Conservation (phyloP, 2,113 vertebrate species). For the Pithys albifrons region DNA sequence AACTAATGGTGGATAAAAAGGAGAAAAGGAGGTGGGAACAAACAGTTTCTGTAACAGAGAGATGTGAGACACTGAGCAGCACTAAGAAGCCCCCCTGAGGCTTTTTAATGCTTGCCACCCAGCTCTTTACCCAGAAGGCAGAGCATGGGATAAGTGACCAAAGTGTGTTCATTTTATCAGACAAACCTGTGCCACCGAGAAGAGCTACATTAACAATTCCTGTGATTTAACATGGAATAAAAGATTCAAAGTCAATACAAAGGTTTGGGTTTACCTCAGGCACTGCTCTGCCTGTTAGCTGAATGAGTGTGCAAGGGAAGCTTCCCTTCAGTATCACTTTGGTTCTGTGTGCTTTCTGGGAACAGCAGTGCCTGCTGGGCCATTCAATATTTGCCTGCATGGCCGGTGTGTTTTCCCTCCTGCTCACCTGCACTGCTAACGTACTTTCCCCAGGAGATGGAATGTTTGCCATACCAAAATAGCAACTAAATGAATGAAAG, state of each 20-base stretch:
- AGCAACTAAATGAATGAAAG: constrained; percentile 73
- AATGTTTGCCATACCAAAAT: constrained; percentile 66
- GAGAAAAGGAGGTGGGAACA: not conserved
- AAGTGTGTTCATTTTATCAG: not conserved
- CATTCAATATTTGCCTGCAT: constrained; percentile 25
- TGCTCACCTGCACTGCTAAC: constrained; percentile 34
- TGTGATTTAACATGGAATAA: not conserved
- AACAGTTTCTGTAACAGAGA: not conserved
- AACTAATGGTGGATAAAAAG: not conserved
- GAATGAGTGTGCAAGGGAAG: not conserved
- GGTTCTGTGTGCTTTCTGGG: constrained; percentile 32
- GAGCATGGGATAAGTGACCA: not conserved
- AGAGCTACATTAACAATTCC: not conserved
- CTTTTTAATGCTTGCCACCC: not conserved
- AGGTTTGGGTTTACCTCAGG: not conserved
- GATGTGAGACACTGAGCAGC: not conserved
- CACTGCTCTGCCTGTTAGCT: not conserved
- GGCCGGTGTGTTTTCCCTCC: not conserved
- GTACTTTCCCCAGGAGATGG: constrained; percentile 55
- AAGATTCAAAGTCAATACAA: not conserved
- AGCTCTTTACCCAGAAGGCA: not conserved
- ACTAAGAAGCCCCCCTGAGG: not conserved
- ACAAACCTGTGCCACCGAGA: not conserved
- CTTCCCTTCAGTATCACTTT: not conserved
- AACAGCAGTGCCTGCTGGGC: constrained; percentile 35